A percentile compares a stretch with the other conserved stretches of the same genome.
Evolutionary conservation across 2,113 vertebrate species (phyloP).

Genomic region (Callionymus lyra): DNA sequence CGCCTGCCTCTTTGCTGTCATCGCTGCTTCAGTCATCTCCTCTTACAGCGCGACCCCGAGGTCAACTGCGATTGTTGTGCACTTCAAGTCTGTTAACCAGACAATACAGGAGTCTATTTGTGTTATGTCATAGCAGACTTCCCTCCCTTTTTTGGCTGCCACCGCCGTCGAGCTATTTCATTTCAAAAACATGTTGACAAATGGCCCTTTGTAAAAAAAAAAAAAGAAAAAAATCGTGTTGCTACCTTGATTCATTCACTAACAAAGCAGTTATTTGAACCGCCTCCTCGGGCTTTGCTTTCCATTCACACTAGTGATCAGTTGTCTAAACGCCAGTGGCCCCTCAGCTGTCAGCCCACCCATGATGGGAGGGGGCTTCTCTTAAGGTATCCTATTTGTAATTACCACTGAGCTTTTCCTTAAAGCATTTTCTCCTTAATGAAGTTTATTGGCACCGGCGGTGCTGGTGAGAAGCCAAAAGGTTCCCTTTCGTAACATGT

Average conservation of each 20-base stretch:
- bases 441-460: slow-evolving; percentile 59
- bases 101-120: slow-evolving; percentile 17
- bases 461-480: slow-evolving; percentile 54
- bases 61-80: slow-evolving; percentile 31
- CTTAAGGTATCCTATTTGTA: slow-evolving; percentile 70
- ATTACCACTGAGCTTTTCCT: slow-evolving; percentile 64
- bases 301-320: slow-evolving; percentile 68
- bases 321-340: slow-evolving; percentile 67
- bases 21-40: too few species aligned
- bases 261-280: slow-evolving; percentile 75
- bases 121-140: slow-evolving; percentile 25
- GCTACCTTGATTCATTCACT: slow-evolving; percentile 65
- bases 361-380: slow-evolving; percentile 52
- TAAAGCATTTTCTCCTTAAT: slow-evolving; percentile 61
- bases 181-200: slow-evolving; percentile 72
- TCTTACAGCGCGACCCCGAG: not conserved
- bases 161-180: slow-evolving; percentile 54
- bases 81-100: slow-evolving; percentile 19
- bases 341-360: slow-evolving; percentile 64
- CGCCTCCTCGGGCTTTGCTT: slow-evolving; percentile 61
- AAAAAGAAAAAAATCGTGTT: slow-evolving; percentile 61
- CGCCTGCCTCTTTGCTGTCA: too few species aligned
- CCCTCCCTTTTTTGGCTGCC: slow-evolving; percentile 28
- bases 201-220: slow-evolving; percentile 71
- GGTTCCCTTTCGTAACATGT: slow-evolving; percentile 64